These are phyloP conservation scores for Salvelinus alpinus DNA, from an alignment of 2,113 vertebrate species.

Conservation along the genomic window DNA sequence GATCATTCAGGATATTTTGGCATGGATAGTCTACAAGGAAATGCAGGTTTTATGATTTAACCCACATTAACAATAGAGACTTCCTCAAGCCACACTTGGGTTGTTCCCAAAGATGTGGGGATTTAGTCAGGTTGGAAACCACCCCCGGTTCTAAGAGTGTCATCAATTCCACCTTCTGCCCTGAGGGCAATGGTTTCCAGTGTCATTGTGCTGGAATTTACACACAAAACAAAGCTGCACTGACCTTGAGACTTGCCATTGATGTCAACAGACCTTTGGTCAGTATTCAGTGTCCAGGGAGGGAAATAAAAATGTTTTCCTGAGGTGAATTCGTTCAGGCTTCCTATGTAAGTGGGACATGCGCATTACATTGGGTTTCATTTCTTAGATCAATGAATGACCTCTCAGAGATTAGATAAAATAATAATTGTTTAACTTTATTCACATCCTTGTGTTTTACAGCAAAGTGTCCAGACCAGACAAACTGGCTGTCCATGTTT, in stretches of 20 bases:
- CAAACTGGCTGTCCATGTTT: constrained; percentile 92
- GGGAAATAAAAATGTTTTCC: constrained; percentile 47
- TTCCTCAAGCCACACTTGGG: constrained; percentile 32
- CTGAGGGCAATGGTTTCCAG: constrained; percentile 39
- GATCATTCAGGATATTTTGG: constrained; percentile 18
- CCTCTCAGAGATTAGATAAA: neutral
- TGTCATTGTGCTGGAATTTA: constrained; percentile 26
- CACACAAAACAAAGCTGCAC: constrained; percentile 17
- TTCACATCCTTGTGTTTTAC: constrained; percentile 31
- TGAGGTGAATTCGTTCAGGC: neutral
- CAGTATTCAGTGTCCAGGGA: constrained; percentile 34
- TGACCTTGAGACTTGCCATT: constrained; percentile 35
- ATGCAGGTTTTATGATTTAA: constrained; percentile 33
- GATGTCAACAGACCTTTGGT: constrained; percentile 34
- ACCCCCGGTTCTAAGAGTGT: constrained; percentile 52
- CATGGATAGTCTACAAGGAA: constrained; percentile 49
- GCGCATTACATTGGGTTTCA: neutral
- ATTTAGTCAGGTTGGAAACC: constrained; percentile 49
- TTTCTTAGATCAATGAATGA: neutral
- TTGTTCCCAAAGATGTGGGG: neutral
- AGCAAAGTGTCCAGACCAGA: constrained; percentile 90
- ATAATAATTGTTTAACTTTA: neutral
- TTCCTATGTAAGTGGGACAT: neutral
- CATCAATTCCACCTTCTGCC: constrained; percentile 44
- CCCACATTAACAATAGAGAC: constrained; percentile 43